Base-by-base conservation (phyloP, 2,113 vertebrate species). In the Numenius arquata region DNA sequence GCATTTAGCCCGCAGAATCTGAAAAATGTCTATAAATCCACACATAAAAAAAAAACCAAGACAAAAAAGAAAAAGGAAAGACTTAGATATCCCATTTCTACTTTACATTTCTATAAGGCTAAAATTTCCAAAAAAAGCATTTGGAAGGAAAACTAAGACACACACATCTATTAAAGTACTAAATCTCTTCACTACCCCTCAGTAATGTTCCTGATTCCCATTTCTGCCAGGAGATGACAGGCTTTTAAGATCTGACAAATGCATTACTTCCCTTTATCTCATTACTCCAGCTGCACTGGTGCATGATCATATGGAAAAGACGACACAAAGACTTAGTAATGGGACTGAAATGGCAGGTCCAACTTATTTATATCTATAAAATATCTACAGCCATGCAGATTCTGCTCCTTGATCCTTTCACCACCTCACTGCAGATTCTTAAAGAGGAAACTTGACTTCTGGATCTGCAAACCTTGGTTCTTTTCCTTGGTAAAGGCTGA, bases 1-100 rank as follows among this genome's bases (percentile, higher is more conserved):
- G 50, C 99, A 99, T 94, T 99, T 99, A 66, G 98, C 93, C 87
- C 95, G 98, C 58, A 99, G 98, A 53, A 98, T 77, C 65, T 96
- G 95, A 97, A 99, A 99, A 97, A 99, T 98, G 32, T 96, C 99
- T 99, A 96, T 12, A 97, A 36, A 68, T 5, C 15, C 6, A 38
- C 15, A 55, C 8, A 43, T 67, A 74, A 74, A 30, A 2, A 2
- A 52, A 32, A 78, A 91, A 41, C 4, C 8, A 63, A 21, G 26
- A 40, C 4, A 47, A 50, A 29, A 79, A 92, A 32, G 6, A 32
- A 66, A 75, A 59, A 52, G 20, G 3, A 36, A 74, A 76, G 5
- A 11, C 4, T 90, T 75, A 92, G 38, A 48, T 76, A 26, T 50
- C 5, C 50, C 25, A 3, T 50, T 62, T 80, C 71, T 52, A 36